These are phyloP conservation scores for Nilaparvata lugens DNA, from an alignment of 1,140 invertebrate genomes.

Conservation along the genomic window DNA sequence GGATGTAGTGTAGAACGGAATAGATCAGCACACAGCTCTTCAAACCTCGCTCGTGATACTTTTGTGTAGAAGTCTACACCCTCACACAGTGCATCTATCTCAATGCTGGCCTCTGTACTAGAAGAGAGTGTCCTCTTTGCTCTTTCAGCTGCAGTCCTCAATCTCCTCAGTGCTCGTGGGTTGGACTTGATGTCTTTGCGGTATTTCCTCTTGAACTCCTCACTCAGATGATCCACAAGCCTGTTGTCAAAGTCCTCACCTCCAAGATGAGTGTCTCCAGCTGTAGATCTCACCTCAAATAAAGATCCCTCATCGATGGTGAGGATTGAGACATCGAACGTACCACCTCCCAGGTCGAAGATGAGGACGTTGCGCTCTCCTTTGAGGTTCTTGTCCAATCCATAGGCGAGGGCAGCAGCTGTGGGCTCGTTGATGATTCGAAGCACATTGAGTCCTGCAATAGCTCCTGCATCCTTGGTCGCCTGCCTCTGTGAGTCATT, in stretches of 20 bases:
- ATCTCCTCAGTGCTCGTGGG: conserved; percentile 44
- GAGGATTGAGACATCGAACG: conserved; percentile 79
- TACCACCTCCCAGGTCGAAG: conserved; percentile 65
- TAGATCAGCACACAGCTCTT: conserved; percentile 51
- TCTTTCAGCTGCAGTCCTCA: conserved; percentile 53
- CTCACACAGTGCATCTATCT: conserved; percentile 45
- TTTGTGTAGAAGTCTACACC: conserved; percentile 52
- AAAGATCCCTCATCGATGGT: conserved; percentile 76
- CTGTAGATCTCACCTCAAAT: conserved; percentile 70
- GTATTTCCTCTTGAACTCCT: conserved; percentile 46
- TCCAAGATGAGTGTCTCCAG: conserved; percentile 64
- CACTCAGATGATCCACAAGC: conserved; percentile 60
- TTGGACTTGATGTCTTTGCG: conserved; percentile 40
- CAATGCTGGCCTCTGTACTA: conserved; percentile 45
- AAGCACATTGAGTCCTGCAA: conserved; percentile 61
- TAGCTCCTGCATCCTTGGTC: conserved; percentile 54
- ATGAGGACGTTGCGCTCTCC: conserved; percentile 66
- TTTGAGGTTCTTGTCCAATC: conserved; percentile 61
- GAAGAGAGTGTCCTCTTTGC: conserved; percentile 48
- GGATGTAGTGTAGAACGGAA: conserved; percentile 48
- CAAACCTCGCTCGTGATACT: conserved; percentile 49
- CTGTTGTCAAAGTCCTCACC: conserved; percentile 76
- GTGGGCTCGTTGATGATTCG: conserved; percentile 72
- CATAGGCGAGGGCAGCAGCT: conserved; percentile 69
- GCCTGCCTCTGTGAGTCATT: conserved; percentile 59